Evolutionary conservation across 2,113 vertebrate genomes (phyloP), one percentile per base, ranked within the genome.

Genomic region (Campylorhamphus procurvoides): DNA sequence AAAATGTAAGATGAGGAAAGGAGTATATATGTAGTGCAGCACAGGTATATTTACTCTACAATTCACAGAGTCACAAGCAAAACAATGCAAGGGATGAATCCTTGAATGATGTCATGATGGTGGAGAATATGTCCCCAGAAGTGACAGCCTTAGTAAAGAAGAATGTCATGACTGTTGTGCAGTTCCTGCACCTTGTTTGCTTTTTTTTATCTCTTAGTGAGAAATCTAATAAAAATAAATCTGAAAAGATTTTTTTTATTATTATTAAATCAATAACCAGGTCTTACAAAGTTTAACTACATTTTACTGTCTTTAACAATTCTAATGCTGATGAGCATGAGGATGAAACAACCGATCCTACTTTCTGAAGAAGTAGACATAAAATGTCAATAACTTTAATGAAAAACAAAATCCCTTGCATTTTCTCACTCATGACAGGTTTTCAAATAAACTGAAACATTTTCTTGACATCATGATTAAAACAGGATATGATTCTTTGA

Each of bases 371-470:
- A 91, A 78, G 63, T 18, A 46, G 46, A 73, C 49, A 67, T 74
- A 84, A 94, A 87, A 80, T 67, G 42, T 33, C 80, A 89, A 17
- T 92, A 80, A 66, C 23, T 62, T 81, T 46, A 78, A 93, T 77
- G 27, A 49, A 77, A 80, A 81, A 7, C 3, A 69, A 92, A 74
- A 7, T 5, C 12, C 71, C 35, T 27, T 69, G n/a, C 27, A n/a
- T 18, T 77, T 92, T 86, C 46, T 80, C 42, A 72, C 25, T 75
- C 86, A 64, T 9, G 15, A 53, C n/a, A 33, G 66, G 25, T 85
- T 90, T 94, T 85, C 67, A 89, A 89, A 84, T 89, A 75, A 91
- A 40, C 18, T 24, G 33, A 92, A 89, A n/a, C 8, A 59, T 87
- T 87, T 93, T 56, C 47, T 84, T 62, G 59, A 52, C 24, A 84